Evolutionary conservation across 2,888 invertebrate species (phyloP).

Genomic region (Scelioninae gen. 2): DNA sequence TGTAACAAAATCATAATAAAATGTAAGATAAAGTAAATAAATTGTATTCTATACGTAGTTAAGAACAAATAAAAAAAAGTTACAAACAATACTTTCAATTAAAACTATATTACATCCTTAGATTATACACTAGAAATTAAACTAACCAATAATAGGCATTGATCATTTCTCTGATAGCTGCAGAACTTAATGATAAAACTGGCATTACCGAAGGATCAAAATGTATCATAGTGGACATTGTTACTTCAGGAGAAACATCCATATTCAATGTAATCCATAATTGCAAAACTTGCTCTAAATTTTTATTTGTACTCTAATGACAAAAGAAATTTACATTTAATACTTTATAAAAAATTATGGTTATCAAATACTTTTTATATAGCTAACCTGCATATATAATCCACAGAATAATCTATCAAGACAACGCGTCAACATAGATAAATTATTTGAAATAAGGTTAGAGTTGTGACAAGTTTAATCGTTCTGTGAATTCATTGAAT

Average conservation of each 20-base stretch:
- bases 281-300: conserved; percentile 89
- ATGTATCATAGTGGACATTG: conserved; percentile 71
- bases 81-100: too few species aligned
- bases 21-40: too few species aligned
- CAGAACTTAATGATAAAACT: conserved; percentile 80
- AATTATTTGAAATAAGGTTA: conserved; percentile 68
- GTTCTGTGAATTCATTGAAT: conserved; percentile 40
- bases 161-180: conserved; percentile 81
- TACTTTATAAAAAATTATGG: not conserved
- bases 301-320: conserved; percentile 81
- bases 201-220: conserved; percentile 80
- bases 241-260: conserved; percentile 77
- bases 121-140: too few species aligned
- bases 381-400: conserved; percentile 77
- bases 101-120: too few species aligned
- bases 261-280: conserved; percentile 90
- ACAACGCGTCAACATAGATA: conserved; percentile 81
- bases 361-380: not conserved
- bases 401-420: conserved; percentile 84
- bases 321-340: not conserved
- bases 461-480: conserved; percentile 68
- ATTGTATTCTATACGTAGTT: too few species aligned
- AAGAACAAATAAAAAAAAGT: too few species aligned
- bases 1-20: too few species aligned
- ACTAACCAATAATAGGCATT: conserved; percentile 80